Evolutionary conservation across 2,113 vertebrate genomes (phyloP).

Genomic region (Erinaceus europaeus): DNA sequence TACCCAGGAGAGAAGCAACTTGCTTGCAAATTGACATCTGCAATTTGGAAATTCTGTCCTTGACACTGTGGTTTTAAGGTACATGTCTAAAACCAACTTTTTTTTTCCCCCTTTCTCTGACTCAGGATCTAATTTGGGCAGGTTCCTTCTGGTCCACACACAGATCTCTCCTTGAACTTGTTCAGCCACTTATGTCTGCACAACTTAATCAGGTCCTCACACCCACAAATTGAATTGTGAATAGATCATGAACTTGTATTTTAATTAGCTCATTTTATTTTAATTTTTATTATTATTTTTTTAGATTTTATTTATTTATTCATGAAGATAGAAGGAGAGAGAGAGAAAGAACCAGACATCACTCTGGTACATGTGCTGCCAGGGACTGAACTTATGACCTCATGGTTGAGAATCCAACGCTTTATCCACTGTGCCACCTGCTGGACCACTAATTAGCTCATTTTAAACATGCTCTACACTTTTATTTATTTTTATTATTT

Average conservation of each 20-base stretch:
- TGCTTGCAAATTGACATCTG: background rate
- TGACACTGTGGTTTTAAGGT: background rate
- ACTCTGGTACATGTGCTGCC: no score
- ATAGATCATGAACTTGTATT: background rate
- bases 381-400: no score
- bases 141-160: background rate
- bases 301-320: no score
- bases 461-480: no score
- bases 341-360: no score
- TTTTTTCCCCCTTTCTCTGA: background rate
- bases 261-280: background rate
- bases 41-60: background rate
- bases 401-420: no score
- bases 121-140: background rate
- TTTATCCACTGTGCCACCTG: no score
- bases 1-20: background rate
- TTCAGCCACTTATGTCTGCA: background rate
- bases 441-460: no score
- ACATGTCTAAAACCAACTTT: background rate
- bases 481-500: no score
- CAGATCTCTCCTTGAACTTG: background rate
- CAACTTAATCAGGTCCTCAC: background rate
- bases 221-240: background rate
- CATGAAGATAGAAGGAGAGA: no score
- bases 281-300: no score